A percentile compares a stretch with the other conserved stretches of the same genome.
Evolutionary conservation across 2,888 invertebrate species (phyloP).

Genomic region (Spilosoma lubricipeda): DNA sequence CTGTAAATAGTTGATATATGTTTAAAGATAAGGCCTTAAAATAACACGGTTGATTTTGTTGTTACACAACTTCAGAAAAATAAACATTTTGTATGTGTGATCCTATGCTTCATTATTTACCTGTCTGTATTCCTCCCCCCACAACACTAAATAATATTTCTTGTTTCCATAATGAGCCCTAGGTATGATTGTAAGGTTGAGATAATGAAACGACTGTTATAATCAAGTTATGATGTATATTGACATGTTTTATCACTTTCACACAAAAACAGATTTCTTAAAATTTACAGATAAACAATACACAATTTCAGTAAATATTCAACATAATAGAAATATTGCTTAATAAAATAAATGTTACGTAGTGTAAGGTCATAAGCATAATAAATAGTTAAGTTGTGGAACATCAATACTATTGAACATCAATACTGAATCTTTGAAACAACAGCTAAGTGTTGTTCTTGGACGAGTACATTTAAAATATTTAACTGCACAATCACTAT

Average conservation of each 20-base stretch:
- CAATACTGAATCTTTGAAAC: neutral
- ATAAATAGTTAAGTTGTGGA: constrained; percentile 48
- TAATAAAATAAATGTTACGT: constrained; percentile 75
- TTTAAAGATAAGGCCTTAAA: constrained; percentile 84
- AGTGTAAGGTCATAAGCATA: constrained; percentile 47
- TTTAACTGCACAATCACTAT: constrained; percentile 35
- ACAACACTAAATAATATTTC: constrained; percentile 1
- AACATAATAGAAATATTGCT: constrained; percentile 81
- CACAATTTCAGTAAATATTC: constrained; percentile 76
- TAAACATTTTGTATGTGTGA: constrained; percentile 87
- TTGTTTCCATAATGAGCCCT: neutral
- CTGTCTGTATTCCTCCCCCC: constrained; percentile 54
- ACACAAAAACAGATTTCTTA: constrained; percentile 83
- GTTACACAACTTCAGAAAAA: constrained; percentile 86
- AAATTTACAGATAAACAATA: constrained; percentile 82
- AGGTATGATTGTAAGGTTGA: constrained; percentile 7
- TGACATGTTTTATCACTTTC: constrained; percentile 83
- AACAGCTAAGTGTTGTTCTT: neutral
- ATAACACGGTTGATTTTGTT: constrained; percentile 86
- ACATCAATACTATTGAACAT: constrained; percentile 38
- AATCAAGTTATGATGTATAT: constrained; percentile 83
- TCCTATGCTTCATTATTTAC: constrained; percentile 74
- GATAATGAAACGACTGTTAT: constrained; percentile 71
- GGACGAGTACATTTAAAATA: constrained; percentile 9
- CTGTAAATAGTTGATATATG: constrained; percentile 86